A percentile compares a stretch with the other conserved stretches of the same genome.
Conservation (phyloP, 2,888 invertebrate species). For the Amblyteles armatorius region DNA sequence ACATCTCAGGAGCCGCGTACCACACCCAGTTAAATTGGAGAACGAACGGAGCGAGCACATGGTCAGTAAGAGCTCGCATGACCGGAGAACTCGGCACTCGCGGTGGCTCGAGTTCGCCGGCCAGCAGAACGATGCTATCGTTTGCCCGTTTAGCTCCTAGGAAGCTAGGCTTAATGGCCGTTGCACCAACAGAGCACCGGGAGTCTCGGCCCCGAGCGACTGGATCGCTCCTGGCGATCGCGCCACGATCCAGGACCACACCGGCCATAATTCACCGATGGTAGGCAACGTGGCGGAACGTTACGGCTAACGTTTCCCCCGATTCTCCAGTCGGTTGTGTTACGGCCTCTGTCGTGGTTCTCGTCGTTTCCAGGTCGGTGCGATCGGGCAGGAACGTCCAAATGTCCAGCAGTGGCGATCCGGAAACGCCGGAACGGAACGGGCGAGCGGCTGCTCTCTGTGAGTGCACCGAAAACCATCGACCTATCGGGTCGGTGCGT, state of each 20-base stretch:
- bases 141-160: constrained; percentile 70
- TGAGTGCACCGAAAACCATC: constrained; percentile 24
- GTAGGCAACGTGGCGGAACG: constrained; percentile 50
- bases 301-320: constrained; percentile 28
- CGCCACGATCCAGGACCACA: constrained; percentile 60
- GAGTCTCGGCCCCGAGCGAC: constrained; percentile 34
- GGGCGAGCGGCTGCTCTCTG: constrained; percentile 8
- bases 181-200: constrained; percentile 37
- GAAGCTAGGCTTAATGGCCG: constrained; percentile 68
- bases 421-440: constrained; percentile 40
- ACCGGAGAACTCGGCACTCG: constrained; percentile 23
- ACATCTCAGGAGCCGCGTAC: constrained; percentile 40
- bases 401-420: constrained; percentile 28
- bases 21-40: constrained; percentile 62
- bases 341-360: constrained; percentile 36
- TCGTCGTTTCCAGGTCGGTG: constrained; percentile 50
- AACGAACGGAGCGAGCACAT: constrained; percentile 36
- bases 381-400: constrained; percentile 18
- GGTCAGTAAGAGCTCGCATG: constrained; percentile 34
- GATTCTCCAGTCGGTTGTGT: constrained; percentile 27
- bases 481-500: constrained; percentile 13
- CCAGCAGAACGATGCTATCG: constrained; percentile 67
- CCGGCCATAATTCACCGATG: constrained; percentile 60
- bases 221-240: constrained; percentile 61
- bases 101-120: constrained; percentile 37